Conservation (phyloP, 2,797 vertebrate species). For the Gymnoscopelus braueri region DNA sequence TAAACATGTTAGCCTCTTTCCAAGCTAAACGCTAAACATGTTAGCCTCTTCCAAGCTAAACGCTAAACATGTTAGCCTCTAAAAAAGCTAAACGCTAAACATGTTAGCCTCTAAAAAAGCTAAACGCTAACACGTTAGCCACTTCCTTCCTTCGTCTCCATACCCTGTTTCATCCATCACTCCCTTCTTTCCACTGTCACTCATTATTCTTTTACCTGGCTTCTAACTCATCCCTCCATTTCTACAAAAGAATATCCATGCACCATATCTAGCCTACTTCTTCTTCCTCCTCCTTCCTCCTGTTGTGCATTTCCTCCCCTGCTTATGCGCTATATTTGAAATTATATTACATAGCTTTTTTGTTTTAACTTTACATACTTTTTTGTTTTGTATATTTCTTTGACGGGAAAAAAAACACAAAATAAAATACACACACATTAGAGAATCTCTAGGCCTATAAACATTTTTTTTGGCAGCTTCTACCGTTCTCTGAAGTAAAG, state of each 20-base stretch:
- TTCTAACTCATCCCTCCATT: slow-evolving; percentile 44
- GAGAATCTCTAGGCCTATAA: slow-evolving; percentile 55
- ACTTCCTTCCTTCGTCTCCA: slow-evolving; percentile 53
- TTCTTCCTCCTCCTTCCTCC: slow-evolving; percentile 38
- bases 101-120: too few relatives aligned
- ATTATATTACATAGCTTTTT: slow-evolving; percentile 78
- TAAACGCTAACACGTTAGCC: slow-evolving; percentile 48
- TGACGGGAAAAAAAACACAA: slow-evolving; percentile 38
- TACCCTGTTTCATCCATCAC: slow-evolving; percentile 78
- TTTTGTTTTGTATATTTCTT: slow-evolving; percentile 74
- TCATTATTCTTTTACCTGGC: slow-evolving; percentile 32
- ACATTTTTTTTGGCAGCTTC: slow-evolving; percentile 81
- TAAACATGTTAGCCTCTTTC: too few relatives aligned
- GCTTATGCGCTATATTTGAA: slow-evolving; percentile 55
- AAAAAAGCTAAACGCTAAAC: too few relatives aligned
- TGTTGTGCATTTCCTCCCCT: slow-evolving; percentile 60
- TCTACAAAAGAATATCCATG: slow-evolving; percentile 50
- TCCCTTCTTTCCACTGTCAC: slow-evolving; percentile 32
- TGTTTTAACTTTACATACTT: slow-evolving; percentile 59
- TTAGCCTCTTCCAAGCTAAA: too few relatives aligned
- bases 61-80: too few relatives aligned
- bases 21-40: too few relatives aligned
- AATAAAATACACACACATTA: slow-evolving; percentile 75
- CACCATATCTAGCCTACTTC: background rate
- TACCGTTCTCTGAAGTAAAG: slow-evolving; percentile 63